phyloP scores from a whole-genome alignment of 1,140 invertebrate genomes.

The Polyergus mexicanus region DNA sequence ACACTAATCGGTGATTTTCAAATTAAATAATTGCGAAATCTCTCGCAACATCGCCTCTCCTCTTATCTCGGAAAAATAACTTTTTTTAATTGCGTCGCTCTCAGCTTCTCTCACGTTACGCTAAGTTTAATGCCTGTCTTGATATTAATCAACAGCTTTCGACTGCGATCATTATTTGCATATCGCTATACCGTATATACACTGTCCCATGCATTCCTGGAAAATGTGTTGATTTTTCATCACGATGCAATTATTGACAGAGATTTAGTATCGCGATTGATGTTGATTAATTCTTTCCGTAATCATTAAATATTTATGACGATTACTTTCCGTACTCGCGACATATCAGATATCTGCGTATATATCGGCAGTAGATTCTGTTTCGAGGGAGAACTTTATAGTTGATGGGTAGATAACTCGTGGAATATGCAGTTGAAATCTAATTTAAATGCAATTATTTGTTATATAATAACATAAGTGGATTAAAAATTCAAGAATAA shows the following conservation, averaged over 20 bases:
- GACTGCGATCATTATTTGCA: conserved; percentile 49
- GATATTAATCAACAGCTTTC: conserved; percentile 45
- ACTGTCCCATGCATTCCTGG: conserved; percentile 1
- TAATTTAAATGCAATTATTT: conserved; percentile 7
- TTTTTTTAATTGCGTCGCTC: conserved; percentile 30
- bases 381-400: not conserved
- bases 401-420: not conserved
- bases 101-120: conserved; percentile 29
- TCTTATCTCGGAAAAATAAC: conserved; percentile 1
- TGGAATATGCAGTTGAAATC: not conserved
- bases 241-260: conserved; percentile 7
- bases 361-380: not conserved
- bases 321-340: conserved; percentile 1
- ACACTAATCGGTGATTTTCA: not conserved
- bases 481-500: not conserved
- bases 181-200: conserved; percentile 18
- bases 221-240: conserved; percentile 28
- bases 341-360: conserved; percentile 13
- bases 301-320: conserved; percentile 28
- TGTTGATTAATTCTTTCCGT: conserved; percentile 47
- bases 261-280: conserved; percentile 34
- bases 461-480: not conserved
- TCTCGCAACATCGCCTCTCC: not conserved
- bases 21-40: conserved; percentile 53
- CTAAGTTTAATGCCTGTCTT: conserved; percentile 22